phyloP scores from a whole-genome alignment of 1,140 invertebrate genomes.

The Pogonomyrmex barbatus region DNA sequence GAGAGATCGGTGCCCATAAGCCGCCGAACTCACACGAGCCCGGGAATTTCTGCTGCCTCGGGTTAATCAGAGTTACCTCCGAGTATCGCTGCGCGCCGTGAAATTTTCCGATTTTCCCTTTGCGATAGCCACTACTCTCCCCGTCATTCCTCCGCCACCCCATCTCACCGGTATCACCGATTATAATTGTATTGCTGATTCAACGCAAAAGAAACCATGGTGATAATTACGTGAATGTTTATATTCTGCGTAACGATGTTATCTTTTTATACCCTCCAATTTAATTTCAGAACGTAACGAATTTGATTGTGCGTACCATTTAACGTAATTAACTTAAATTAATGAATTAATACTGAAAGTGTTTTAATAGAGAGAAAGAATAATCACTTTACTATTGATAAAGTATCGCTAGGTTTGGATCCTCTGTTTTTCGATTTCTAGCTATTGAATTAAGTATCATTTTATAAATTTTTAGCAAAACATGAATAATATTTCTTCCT shows the following conservation, averaged over 20 bases:
- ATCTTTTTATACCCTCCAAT: background rate
- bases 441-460: background rate
- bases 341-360: background rate
- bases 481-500: background rate
- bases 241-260: slow-evolving; percentile 48
- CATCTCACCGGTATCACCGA: background rate
- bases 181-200: slow-evolving; percentile 54
- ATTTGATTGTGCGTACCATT: background rate
- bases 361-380: background rate
- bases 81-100: background rate
- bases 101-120: slow-evolving; percentile 54
- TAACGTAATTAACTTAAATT: slow-evolving; percentile 34
- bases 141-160: background rate
- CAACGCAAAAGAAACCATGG: slow-evolving; percentile 35
- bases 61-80: slow-evolving; percentile 49
- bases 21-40: slow-evolving; percentile 36
- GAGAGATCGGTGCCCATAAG: slow-evolving; percentile 51
- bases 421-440: background rate
- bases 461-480: background rate
- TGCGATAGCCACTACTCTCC: slow-evolving; percentile 4
- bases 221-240: slow-evolving; percentile 79
- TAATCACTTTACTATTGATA: background rate
- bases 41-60: slow-evolving; percentile 43
- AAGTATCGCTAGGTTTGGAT: background rate
- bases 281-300: slow-evolving; percentile 24